Percentiles rank a stretch among this genome's conserved stretches.
Conservation (phyloP, 1,140 invertebrate species). For the Apis laboriosa region DNA sequence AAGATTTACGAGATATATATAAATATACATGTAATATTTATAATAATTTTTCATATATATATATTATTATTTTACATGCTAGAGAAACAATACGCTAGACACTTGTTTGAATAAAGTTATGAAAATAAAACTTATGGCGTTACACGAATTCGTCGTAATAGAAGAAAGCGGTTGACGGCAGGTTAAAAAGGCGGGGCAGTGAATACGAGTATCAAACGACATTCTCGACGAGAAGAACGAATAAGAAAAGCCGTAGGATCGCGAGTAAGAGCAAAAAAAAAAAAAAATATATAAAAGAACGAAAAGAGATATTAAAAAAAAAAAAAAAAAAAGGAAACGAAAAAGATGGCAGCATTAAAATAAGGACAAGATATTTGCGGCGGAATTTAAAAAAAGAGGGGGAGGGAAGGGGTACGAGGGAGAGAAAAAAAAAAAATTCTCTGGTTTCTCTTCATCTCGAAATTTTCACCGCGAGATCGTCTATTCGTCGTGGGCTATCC, state of each 20-base stretch:
- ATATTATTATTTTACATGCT: slow-evolving; percentile 75
- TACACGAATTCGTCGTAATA: slow-evolving; percentile 32
- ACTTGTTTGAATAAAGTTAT: slow-evolving; percentile 64
- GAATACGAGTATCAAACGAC: slow-evolving; percentile 33
- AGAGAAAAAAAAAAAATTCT: slow-evolving; percentile 1
- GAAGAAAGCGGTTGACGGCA: slow-evolving; percentile 35
- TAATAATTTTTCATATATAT: slow-evolving; percentile 58
- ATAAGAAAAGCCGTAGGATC: background rate
- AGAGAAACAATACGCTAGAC: slow-evolving; percentile 67
- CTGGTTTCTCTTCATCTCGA: slow-evolving; percentile 37
- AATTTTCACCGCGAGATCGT: slow-evolving; percentile 15
- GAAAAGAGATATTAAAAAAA: background rate
- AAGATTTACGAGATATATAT: slow-evolving; percentile 66
- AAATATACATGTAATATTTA: slow-evolving; percentile 56
- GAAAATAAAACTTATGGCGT: slow-evolving; percentile 43
- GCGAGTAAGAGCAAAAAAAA: background rate
- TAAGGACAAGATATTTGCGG: slow-evolving; percentile 24
- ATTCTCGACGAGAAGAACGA: slow-evolving; percentile 9
- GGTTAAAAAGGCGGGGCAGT: slow-evolving; percentile 33
- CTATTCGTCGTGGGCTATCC: background rate
- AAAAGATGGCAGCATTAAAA: slow-evolving; percentile 19
- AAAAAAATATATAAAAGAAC: background rate
- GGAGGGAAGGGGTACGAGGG: no score
- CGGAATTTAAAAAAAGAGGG: background rate
- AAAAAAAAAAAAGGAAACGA: no score